A percentile compares a stretch with the other conserved stretches of the same genome.
These are phyloP conservation scores for Sphinx pinastri DNA, from an alignment of 2,888 invertebrate genomes.

Conservation along the genomic window DNA sequence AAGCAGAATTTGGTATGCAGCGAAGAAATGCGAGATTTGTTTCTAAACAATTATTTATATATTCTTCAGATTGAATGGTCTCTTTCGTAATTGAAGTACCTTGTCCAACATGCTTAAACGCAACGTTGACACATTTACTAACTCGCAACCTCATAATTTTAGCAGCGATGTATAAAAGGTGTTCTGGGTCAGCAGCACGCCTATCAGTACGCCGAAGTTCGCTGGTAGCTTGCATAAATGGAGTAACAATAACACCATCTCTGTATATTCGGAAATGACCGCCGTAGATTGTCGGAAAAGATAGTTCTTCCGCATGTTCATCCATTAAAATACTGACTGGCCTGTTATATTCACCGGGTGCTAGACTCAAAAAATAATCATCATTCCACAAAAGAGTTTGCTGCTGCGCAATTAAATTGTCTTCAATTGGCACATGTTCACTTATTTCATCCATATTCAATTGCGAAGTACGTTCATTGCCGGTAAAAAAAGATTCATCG, in stretches of 20 bases:
- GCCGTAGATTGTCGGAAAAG: constrained; percentile 51
- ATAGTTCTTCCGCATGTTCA: constrained; percentile 57
- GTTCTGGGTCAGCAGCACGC: constrained; percentile 50
- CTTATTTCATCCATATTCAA: constrained; percentile 25
- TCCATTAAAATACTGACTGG: constrained; percentile 51
- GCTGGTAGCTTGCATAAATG: constrained; percentile 37
- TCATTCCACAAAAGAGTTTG: constrained; percentile 44
- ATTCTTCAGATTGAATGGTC: constrained; percentile 47
- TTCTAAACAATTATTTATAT: constrained; percentile 49
- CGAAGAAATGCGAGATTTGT: constrained; percentile 54
- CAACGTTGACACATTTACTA: constrained; percentile 33
- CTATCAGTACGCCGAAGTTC: constrained; percentile 51
- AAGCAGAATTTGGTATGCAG: constrained; percentile 56
- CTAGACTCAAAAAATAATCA: constrained; percentile 37
- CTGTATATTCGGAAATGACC: constrained; percentile 28
- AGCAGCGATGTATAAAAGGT: constrained; percentile 62
- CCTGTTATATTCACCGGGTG: constrained; percentile 35
- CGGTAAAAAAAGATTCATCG: no score
- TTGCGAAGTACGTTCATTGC: no score
- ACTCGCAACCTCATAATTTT: constrained; percentile 52
- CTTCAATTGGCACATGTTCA: constrained; percentile 38
- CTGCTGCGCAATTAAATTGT: constrained; percentile 40
- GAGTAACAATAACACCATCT: constrained; percentile 20
- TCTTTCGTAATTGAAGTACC: constrained; percentile 47
- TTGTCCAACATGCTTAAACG: constrained; percentile 45